Percentiles rank a stretch among this genome's conserved stretches.
Evolutionary conservation across 1,140 invertebrate genomes (phyloP).

Genomic region (Asbolus verrucosus): DNA sequence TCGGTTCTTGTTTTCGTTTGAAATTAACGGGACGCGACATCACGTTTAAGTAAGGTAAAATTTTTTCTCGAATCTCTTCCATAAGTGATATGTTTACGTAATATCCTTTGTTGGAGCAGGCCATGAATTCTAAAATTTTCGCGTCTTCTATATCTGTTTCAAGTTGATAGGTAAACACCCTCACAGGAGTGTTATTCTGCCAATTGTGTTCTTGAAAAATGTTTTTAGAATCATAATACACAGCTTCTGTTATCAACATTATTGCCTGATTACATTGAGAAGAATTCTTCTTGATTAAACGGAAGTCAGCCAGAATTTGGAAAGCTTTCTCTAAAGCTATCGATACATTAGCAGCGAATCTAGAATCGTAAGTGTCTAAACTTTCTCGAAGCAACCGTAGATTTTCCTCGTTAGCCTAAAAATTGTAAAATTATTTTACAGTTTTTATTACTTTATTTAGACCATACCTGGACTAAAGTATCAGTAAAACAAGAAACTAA

Average conservation of each 20-base stretch:
- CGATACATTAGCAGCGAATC: slow-evolving; percentile 57
- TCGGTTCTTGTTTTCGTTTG: slow-evolving; percentile 68
- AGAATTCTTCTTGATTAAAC: slow-evolving; percentile 48
- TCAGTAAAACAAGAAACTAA: slow-evolving; percentile 89
- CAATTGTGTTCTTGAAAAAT: slow-evolving; percentile 94
- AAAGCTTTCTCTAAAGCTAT: slow-evolving; percentile 58
- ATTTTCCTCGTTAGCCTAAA: slow-evolving; percentile 64
- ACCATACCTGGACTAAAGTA: slow-evolving; percentile 82
- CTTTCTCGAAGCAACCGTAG: slow-evolving; percentile 60
- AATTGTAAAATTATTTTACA: too few relatives aligned
- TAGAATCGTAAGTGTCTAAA: slow-evolving; percentile 55
- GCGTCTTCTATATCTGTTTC: slow-evolving; percentile 88
- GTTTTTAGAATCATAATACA: slow-evolving; percentile 86
- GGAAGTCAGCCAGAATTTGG: slow-evolving; percentile 56
- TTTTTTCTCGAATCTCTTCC: slow-evolving; percentile 94
- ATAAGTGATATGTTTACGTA: slow-evolving; percentile 93
- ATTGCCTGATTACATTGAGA: slow-evolving; percentile 91
- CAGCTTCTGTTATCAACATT: slow-evolving; percentile 98
- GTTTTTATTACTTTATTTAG: too few relatives aligned
- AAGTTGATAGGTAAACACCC: slow-evolving; percentile 98
- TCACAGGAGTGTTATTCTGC: slow-evolving; percentile 81
- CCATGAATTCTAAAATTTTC: slow-evolving; percentile 94
- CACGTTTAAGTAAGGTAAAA: slow-evolving; percentile 91
- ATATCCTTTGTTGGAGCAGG: slow-evolving; percentile 89
- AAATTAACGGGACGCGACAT: slow-evolving; percentile 90